Evolutionary conservation across 1,140 invertebrate species (phyloP), one percentile per base, ranked within the genome.

Genomic region (Portunus trituberculatus): DNA sequence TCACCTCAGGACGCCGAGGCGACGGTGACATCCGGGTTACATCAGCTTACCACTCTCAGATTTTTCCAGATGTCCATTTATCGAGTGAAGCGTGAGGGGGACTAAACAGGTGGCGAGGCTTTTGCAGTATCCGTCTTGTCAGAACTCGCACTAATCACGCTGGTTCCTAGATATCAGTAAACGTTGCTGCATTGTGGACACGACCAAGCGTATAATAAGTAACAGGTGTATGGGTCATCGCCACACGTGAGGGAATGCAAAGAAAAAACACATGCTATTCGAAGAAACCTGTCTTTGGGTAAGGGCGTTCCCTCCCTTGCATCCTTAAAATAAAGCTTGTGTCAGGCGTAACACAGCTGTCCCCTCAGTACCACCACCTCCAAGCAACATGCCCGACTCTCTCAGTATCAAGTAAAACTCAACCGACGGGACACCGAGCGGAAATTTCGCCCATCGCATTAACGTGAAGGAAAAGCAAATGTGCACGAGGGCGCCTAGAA

Each of bases 361-460:
- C 67, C 67, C 67, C 20, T 76, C 67, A n/a, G 20, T n/a, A 76
- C n/a, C 8, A n/a, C 25, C 67, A 8, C 67, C 67, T n/a, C 25
- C n/a, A 76, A n/a, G 20, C 67, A 25, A n/a, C 67, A 8, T 20
- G 67, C n/a, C 67, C 67, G n/a, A 7, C 67, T n/a, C 67, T n/a
- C 67, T 76, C 67, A 76, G 25, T 76, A n/a, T 76, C 67, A 25
- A n/a, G 67, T 76, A 76, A 76, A 76, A 76, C 67, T 7, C 4
- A 76, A 76, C 67, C 67, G n/a, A n/a, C 67, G n/a, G 25, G 67
- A 76, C 67, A 76, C 67, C 67, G 67, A 76, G 67, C 67, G 67
- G 67, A 76, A 76, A 76, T 76, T 76, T 76, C n/a, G n/a, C 67
- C 67, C n/a, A 76, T 76, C 67, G 67, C 67, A 76, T 76, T 76